Evolutionary conservation across 1,140 invertebrate genomes (phyloP).

Genomic region (Heterodera carotae): DNA sequence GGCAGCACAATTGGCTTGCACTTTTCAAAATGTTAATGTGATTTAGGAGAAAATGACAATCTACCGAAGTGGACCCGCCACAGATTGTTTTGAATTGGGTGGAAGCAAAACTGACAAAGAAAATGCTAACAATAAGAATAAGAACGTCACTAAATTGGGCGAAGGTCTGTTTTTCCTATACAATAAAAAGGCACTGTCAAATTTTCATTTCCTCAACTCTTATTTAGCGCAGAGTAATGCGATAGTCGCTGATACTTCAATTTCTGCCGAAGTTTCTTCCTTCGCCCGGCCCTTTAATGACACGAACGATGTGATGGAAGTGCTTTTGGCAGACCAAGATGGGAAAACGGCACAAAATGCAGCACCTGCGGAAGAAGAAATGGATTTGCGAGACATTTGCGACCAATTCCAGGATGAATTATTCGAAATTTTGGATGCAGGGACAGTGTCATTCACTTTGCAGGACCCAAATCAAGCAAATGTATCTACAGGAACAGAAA

Average conservation of each 20-base stretch:
- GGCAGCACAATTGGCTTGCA: too few relatives aligned
- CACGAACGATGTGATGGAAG: neutral
- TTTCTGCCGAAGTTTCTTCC: neutral
- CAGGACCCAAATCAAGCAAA: neutral
- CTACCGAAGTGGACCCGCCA: too few relatives aligned
- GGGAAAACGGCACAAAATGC: neutral
- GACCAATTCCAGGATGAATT: neutral
- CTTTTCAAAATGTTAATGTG: too few relatives aligned
- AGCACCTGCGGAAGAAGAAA: neutral
- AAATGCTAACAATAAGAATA: too few relatives aligned
- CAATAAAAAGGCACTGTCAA: too few relatives aligned
- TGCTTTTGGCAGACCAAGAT: neutral
- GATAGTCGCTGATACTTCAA: neutral
- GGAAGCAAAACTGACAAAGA: too few relatives aligned
- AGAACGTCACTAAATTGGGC: too few relatives aligned
- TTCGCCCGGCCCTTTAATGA: neutral
- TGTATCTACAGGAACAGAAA: neutral
- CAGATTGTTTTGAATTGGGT: too few relatives aligned
- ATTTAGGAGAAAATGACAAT: too few relatives aligned
- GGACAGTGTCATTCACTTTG: neutral
- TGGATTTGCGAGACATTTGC: neutral
- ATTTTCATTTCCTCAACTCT: too few relatives aligned
- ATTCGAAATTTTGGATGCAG: neutral
- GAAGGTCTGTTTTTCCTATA: too few relatives aligned
- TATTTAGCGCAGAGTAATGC: neutral